Base-by-base conservation (phyloP, 1,140 invertebrate species). In the Magallana angulata region DNA sequence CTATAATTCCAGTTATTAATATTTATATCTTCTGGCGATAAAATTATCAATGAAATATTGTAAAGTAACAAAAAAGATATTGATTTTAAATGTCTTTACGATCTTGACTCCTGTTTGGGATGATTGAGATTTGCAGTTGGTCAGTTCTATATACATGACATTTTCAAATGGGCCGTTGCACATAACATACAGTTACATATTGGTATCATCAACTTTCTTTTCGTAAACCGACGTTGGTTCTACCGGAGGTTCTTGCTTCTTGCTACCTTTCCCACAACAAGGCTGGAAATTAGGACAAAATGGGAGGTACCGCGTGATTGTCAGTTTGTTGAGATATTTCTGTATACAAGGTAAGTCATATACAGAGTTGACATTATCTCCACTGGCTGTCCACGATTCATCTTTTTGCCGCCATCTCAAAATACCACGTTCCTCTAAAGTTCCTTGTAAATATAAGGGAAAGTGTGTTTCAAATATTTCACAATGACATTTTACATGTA, bases 281-380 rank as follows among this genome's bases (percentile, higher is more conserved):
- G 88, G 68, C 11, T 71, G 48, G 57, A 90, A 91, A 48, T 84
- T 71, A 0, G 91, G 89, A 88, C 91, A 91, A 59, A 91, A 91
- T 57, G 91, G 91, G 18, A 91, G 7, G 82, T 85, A 90, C 56
- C 64, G 80, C 14, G 84, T 85, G 30, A 85, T 62, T 0, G 85
- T 57, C 16, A 89, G 16, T 85, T 71, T 91, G 71, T 91, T 88
- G 8, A 91, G 84, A 83, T 89, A 90, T 56, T 83, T 68, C 57
- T 91, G 91, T 30, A 91, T 90, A n/a, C 88, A 62, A 62, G 91
- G 91, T 16, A 91, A n/a, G 56, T 91, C 89, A 84, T 91, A 91
- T 12, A 89, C 57, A 14, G 62, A 84, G 18, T 24, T n/a, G 30
- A 59, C n/a, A n/a, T 56, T 5, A 9, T 62, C 59, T 59, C 30